A percentile compares a stretch with the other conserved stretches of the same genome.
phyloP scores from a whole-genome alignment of 2,797 vertebrate species.

The Oreonectes daqikongensis region DNA sequence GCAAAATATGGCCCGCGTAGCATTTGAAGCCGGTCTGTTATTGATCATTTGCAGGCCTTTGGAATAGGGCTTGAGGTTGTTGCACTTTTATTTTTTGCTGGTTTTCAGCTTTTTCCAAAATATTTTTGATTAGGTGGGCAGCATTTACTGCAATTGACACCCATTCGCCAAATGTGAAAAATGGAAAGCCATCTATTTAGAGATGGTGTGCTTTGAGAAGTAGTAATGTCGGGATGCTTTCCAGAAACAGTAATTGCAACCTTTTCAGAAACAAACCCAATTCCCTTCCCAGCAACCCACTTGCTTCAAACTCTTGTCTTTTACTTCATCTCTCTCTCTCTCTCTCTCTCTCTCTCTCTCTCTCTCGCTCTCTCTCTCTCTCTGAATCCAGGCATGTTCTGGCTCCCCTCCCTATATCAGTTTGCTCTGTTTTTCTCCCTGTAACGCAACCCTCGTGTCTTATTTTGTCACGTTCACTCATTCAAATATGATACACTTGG shows the following conservation, averaged over 20 bases:
- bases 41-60: slow-evolving; percentile 8
- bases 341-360: slow-evolving; percentile 5
- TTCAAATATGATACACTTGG: slow-evolving; percentile 34
- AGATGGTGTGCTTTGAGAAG: slow-evolving; percentile 63
- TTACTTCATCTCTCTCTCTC: slow-evolving; percentile 46
- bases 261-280: slow-evolving; percentile 59
- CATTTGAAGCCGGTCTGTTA: background rate
- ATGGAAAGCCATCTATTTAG: slow-evolving; percentile 63
- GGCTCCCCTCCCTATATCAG: slow-evolving; percentile 41
- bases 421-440: slow-evolving; percentile 46
- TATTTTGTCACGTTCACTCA: slow-evolving; percentile 50
- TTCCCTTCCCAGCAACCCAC: slow-evolving; percentile 47
- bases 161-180: slow-evolving; percentile 56
- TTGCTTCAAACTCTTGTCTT: slow-evolving; percentile 56
- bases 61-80: slow-evolving; percentile 15
- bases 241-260: slow-evolving; percentile 66
- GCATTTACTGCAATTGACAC: slow-evolving; percentile 58
- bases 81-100: background rate
- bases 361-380: slow-evolving; percentile 47
- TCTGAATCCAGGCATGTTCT: slow-evolving; percentile 17
- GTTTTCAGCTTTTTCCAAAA: slow-evolving; percentile 26
- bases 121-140: slow-evolving; percentile 40
- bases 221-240: slow-evolving; percentile 63
- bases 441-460: slow-evolving; percentile 55
- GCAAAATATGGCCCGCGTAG: background rate